Evolutionary conservation across 1,140 invertebrate genomes (phyloP).

Genomic region (Monochamus saltuarius): DNA sequence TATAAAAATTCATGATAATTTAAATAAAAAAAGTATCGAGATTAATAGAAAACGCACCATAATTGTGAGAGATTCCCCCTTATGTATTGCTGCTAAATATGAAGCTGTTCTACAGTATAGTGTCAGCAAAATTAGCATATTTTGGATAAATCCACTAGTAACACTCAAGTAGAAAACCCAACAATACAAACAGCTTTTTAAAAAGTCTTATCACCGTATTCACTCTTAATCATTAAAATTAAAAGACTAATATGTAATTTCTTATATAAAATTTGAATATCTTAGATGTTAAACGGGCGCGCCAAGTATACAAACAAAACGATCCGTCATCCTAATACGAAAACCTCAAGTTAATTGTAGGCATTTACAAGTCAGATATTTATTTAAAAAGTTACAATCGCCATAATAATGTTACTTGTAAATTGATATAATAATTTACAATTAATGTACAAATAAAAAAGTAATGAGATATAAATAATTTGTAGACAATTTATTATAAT

Average conservation of each 20-base stretch:
- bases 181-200: conserved; percentile 27
- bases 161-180: conserved; percentile 33
- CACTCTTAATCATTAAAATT: neutral
- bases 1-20: too few relatives aligned
- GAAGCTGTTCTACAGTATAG: neutral
- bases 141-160: conserved; percentile 24
- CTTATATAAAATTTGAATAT: conserved; percentile 8
- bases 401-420: conserved; percentile 3
- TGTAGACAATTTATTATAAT: conserved; percentile 31
- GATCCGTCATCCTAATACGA: neutral
- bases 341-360: neutral
- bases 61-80: too few relatives aligned
- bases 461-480: conserved; percentile 27
- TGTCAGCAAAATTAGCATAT: conserved; percentile 9
- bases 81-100: too few relatives aligned
- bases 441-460: conserved; percentile 33
- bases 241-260: conserved; percentile 6
- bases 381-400: conserved; percentile 1
- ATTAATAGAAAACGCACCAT: too few relatives aligned
- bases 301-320: neutral
- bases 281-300: neutral
- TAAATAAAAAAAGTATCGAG: too few relatives aligned
- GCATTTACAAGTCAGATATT: conserved; percentile 1
- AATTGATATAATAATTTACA: conserved; percentile 26
- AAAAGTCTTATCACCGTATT: conserved; percentile 25